Evolutionary conservation across 2,797 vertebrate genomes (phyloP).

Genomic region (Lepidocolaptes lacrymiger): DNA sequence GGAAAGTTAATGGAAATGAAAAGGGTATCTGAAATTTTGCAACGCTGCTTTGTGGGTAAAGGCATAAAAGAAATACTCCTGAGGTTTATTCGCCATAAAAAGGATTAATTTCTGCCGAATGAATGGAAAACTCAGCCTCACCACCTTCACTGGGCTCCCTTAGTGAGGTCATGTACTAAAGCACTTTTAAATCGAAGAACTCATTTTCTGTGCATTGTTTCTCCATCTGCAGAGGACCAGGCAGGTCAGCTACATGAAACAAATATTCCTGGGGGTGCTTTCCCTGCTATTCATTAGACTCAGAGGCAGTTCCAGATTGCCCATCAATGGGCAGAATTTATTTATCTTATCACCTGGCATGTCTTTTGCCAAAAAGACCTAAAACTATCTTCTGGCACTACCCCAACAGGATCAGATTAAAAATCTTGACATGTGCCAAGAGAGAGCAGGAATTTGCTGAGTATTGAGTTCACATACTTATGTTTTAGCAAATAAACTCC

Average conservation of each 20-base stretch:
- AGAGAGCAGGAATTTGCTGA: slow-evolving; percentile 49
- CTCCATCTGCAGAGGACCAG: slow-evolving; percentile 29
- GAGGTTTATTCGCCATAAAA: slow-evolving; percentile 44
- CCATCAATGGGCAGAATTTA: background rate
- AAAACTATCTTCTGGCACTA: background rate
- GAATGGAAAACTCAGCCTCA: slow-evolving; percentile 40
- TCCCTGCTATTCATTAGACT: background rate
- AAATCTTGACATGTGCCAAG: slow-evolving; percentile 8
- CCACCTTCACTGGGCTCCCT: slow-evolving; percentile 5
- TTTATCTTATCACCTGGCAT: background rate
- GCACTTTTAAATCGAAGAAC: background rate
- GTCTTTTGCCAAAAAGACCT: background rate
- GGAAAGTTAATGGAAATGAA: background rate
- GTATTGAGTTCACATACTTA: background rate
- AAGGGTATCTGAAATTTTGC: background rate
- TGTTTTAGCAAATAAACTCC: slow-evolving; percentile 8
- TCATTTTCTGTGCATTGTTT: slow-evolving; percentile 40
- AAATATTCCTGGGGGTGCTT: background rate
- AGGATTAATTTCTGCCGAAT: slow-evolving; percentile 34
- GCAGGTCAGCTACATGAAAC: background rate
- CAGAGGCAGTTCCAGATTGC: background rate
- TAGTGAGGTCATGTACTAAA: slow-evolving; percentile 6
- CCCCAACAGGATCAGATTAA: background rate
- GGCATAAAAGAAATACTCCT: background rate
- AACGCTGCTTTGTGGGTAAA: slow-evolving; percentile 18